Evolutionary conservation across 2,888 invertebrate species (phyloP).

Genomic region (Chrysomela aeneicollis): DNA sequence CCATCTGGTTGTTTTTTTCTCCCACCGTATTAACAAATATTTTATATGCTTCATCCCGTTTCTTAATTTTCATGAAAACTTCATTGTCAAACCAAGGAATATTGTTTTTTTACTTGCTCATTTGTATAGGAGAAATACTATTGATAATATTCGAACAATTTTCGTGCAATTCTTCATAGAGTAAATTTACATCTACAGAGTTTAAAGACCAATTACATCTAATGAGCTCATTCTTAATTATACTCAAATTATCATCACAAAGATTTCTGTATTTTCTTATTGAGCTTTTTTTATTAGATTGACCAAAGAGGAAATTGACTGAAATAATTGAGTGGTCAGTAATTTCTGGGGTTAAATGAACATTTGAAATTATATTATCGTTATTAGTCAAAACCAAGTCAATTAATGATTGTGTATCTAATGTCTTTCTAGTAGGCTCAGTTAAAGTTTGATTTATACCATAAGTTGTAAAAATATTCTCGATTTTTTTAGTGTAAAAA

Average conservation of each 20-base stretch:
- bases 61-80: conserved; percentile 1
- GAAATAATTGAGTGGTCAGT: conserved; percentile 6
- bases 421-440: conserved; percentile 3
- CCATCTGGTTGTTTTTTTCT: background rate
- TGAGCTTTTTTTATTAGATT: background rate
- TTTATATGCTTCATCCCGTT: conserved; percentile 1
- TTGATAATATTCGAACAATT: background rate
- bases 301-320: conserved; percentile 2
- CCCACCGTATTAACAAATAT: background rate
- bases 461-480: conserved; percentile 3
- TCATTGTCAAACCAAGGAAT: conserved; percentile 8
- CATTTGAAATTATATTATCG: conserved; percentile 1
- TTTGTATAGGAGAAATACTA: conserved; percentile 7
- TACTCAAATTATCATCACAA: conserved; percentile 2
- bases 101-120: background rate
- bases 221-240: background rate
- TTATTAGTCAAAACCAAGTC: conserved; percentile 8
- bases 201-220: background rate
- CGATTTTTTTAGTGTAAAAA: background rate
- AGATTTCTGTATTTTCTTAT: conserved; percentile 10
- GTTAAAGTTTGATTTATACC: conserved; percentile 4
- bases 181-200: conserved; percentile 1
- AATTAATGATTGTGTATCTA: conserved; percentile 3
- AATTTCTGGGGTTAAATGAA: conserved; percentile 12
- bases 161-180: background rate